Percentiles rank a stretch among this genome's conserved stretches.
phyloP scores from a whole-genome alignment of 2,888 invertebrate species.

The Xanthia togata region DNA sequence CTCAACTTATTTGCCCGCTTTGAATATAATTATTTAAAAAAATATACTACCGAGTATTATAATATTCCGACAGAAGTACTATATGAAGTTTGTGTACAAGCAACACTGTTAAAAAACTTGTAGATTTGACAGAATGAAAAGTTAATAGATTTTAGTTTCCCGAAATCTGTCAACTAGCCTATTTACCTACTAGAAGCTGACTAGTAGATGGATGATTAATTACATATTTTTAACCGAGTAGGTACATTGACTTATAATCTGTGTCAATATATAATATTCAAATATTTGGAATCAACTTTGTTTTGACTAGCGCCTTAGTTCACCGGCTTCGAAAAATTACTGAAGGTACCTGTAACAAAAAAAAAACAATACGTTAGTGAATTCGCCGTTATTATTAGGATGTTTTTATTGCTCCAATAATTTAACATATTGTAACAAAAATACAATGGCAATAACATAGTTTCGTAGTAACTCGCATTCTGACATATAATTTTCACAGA shows the following conservation, averaged over 20 bases:
- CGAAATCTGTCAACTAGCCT: too few species aligned
- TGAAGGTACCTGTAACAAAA: constrained; percentile 49
- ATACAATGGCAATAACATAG: constrained; percentile 15
- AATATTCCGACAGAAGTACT: neutral
- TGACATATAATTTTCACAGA: constrained; percentile 12
- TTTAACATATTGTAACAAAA: constrained; percentile 10
- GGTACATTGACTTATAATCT: too few species aligned
- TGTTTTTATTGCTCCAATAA: constrained; percentile 3
- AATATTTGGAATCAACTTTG: neutral
- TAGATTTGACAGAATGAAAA: neutral
- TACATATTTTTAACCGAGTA: too few species aligned
- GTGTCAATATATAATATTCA: too few species aligned
- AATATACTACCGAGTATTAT: too few species aligned
- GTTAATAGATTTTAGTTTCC: neutral
- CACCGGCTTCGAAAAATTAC: neutral
- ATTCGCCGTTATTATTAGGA: neutral
- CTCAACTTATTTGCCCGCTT: too few species aligned
- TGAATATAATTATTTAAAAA: too few species aligned
- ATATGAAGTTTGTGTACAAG: neutral
- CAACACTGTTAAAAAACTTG: neutral
- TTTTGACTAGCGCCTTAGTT: neutral
- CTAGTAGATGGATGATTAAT: too few species aligned
- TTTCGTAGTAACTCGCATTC: neutral
- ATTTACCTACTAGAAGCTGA: too few species aligned
- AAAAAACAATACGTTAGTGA: constrained; percentile 11